phyloP scores from a whole-genome alignment of 2,797 vertebrate genomes.

The Limnodromus scolopaceus region DNA sequence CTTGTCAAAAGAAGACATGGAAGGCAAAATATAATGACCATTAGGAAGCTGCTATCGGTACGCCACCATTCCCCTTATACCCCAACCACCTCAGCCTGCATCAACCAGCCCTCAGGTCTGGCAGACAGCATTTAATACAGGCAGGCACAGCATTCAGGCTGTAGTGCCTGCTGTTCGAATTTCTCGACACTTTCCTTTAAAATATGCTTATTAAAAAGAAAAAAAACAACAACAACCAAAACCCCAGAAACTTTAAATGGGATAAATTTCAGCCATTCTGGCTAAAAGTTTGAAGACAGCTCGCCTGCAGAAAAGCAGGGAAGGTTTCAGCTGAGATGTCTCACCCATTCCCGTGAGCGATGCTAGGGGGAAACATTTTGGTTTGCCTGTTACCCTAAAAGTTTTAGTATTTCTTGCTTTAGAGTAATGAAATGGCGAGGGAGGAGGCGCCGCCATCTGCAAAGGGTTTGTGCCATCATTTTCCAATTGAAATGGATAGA shows the following conservation, averaged over 20 bases:
- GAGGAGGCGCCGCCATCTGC: background rate
- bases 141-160: background rate
- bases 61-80: accelerated
- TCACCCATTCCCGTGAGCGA: background rate
- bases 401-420: background rate
- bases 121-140: background rate
- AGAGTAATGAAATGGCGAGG: background rate
- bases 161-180: too few species aligned
- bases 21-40: background rate
- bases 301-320: background rate
- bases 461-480: background rate
- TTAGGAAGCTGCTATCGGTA: background rate
- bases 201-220: background rate
- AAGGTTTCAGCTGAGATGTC: background rate
- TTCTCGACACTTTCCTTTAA: background rate
- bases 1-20: background rate
- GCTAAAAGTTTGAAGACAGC: background rate
- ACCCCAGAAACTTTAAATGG: background rate
- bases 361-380: background rate
- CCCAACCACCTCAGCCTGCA: background rate
- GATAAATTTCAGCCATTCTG: background rate
- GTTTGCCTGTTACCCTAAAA: background rate
- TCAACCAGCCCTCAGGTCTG: background rate
- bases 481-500: background rate
- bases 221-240: too few species aligned